Conservation (phyloP, 2,888 invertebrate species). For the Nomada hirtipes region DNA sequence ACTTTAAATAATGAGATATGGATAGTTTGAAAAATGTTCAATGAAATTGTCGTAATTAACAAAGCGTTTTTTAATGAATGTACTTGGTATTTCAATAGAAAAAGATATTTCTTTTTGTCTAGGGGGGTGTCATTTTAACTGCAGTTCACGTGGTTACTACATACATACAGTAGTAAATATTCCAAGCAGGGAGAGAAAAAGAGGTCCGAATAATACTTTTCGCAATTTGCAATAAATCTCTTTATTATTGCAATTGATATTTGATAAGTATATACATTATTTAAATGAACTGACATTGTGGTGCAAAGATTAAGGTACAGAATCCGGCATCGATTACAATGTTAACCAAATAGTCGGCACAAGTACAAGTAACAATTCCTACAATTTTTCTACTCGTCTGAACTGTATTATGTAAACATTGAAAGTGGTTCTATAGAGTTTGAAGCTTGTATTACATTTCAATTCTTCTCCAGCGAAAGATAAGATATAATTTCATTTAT, state of each 20-base stretch:
- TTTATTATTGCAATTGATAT: not conserved
- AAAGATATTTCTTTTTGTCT: no score
- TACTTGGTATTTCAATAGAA: no score
- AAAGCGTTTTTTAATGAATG: no score
- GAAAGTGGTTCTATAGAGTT: not conserved
- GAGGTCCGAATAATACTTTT: not conserved
- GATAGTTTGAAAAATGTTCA: not conserved
- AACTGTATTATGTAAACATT: not conserved
- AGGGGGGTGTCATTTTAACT: not conserved
- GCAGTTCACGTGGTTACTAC: not conserved
- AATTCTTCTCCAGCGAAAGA: not conserved
- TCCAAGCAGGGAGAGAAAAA: not conserved
- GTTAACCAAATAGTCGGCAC: not conserved
- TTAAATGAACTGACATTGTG: not conserved
- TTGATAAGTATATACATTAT: not conserved
- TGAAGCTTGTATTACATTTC: not conserved
- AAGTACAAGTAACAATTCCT: not conserved
- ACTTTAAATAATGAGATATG: not conserved
- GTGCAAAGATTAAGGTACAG: not conserved
- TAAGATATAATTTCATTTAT: slow-evolving; percentile 14
- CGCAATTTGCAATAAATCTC: not conserved
- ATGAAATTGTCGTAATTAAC: no score
- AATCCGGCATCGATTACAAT: not conserved
- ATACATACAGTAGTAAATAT: not conserved
- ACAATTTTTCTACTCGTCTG: not conserved